Conservation (phyloP, 2,113 vertebrate genomes). For the Dipodomys ordii region DNA sequence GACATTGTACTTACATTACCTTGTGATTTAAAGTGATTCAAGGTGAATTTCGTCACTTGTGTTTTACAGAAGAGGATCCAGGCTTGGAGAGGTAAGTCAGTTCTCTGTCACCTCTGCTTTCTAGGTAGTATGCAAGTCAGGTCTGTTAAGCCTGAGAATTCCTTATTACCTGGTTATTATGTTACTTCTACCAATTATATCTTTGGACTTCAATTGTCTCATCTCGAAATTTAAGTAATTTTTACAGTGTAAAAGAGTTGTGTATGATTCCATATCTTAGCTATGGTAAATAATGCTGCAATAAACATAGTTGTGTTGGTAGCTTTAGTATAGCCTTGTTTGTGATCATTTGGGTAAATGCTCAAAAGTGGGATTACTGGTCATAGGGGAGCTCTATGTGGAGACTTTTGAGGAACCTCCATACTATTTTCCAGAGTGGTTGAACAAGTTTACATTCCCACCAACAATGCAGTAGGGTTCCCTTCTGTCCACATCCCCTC, state of each 20-base stretch:
- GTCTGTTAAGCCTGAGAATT: neutral
- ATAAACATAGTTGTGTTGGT: no score
- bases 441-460: no score
- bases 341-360: no score
- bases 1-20: neutral
- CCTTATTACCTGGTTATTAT: neutral
- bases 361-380: no score
- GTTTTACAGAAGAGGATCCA: neutral
- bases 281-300: no score
- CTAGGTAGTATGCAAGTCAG: neutral
- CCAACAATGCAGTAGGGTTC: no score
- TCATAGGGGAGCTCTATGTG: no score
- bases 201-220: neutral
- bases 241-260: neutral
- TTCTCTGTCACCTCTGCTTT: no score
- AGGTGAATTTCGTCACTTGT: neutral
- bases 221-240: neutral
- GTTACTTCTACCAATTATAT: neutral
- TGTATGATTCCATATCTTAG: neutral
- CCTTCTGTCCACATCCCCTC: no score
- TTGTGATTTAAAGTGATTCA: neutral
- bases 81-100: neutral
- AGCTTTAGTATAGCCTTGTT: no score
- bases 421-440: no score
- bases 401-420: no score